Conservation (phyloP, 2,888 invertebrate species). For the Bombyx huttoni region DNA sequence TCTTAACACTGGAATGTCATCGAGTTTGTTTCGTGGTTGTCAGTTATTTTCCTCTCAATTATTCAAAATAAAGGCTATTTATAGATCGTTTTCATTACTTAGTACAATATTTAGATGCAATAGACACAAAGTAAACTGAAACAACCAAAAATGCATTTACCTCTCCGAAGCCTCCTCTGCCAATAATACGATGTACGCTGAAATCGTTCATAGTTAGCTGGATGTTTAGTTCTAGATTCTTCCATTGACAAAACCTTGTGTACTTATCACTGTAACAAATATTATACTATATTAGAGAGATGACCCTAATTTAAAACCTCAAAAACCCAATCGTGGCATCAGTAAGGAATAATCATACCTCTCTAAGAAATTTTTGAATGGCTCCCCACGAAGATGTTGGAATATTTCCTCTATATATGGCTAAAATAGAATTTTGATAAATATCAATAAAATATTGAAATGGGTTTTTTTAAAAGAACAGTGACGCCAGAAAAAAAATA, state of each 20-base stretch:
- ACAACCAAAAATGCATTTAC: conserved; percentile 23
- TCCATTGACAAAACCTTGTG: conserved; percentile 99
- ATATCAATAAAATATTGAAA: neutral
- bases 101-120: neutral
- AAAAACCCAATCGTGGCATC: neutral
- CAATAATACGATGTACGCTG: conserved; percentile 99
- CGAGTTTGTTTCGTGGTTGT: conserved; percentile 10
- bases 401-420: conserved; percentile 99
- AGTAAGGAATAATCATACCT: conserved; percentile 75
- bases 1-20: conserved; percentile 13
- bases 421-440: conserved; percentile 68
- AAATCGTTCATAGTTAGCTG: conserved; percentile 99
- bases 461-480: conserved; percentile 5
- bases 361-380: conserved; percentile 98
- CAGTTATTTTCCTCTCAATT: conserved; percentile 2
- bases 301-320: neutral
- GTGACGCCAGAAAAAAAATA: conserved; percentile 46
- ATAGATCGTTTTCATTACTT: neutral
- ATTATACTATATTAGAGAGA: conserved; percentile 7
- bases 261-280: conserved; percentile 93
- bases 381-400: conserved; percentile 95
- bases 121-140: neutral
- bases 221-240: conserved; percentile 99
- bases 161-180: conserved; percentile 99
- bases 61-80: neutral